Evolutionary conservation across 2,797 vertebrate species (phyloP).

Genomic region (Macropodus opercularis): DNA sequence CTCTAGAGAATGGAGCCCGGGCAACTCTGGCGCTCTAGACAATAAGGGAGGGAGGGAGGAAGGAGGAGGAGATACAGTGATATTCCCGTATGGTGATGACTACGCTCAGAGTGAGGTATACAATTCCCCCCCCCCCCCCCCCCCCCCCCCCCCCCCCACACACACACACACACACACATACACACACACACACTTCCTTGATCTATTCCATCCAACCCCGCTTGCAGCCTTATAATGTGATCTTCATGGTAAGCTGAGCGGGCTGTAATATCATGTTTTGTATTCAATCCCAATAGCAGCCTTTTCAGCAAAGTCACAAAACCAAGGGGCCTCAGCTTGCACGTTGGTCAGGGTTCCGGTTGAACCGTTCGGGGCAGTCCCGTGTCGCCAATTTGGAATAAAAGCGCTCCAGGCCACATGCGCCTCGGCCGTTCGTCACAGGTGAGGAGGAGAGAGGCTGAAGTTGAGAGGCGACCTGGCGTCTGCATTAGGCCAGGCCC

Average conservation of each 20-base stretch:
- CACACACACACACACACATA: constrained; percentile 5
- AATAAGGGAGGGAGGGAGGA: constrained; percentile 55
- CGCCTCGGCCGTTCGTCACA: constrained; percentile 46
- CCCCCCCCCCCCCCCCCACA: no score
- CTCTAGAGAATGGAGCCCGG: constrained; percentile 72
- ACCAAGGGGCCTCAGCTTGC: constrained; percentile 41
- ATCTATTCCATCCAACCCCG: constrained; percentile 1
- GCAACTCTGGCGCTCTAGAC: constrained; percentile 70
- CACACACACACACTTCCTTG: neutral
- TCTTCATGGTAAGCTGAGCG: constrained; percentile 54
- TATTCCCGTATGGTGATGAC: constrained; percentile 73
- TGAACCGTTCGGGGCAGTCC: constrained; percentile 54
- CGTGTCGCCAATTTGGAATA: constrained; percentile 55
- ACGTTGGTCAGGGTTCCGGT: constrained; percentile 61
- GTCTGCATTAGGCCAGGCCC: constrained; percentile 61
- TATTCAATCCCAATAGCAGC: constrained; percentile 61
- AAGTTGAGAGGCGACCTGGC: constrained; percentile 61
- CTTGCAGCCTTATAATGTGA: constrained; percentile 46
- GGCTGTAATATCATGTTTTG: constrained; percentile 65
- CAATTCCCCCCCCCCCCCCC: no score
- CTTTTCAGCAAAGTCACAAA: constrained; percentile 54
- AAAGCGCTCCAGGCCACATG: constrained; percentile 60
- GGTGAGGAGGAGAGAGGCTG: constrained; percentile 36
- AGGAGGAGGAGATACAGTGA: constrained; percentile 52
- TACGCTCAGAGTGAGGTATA: constrained; percentile 56